Conservation (phyloP, 1,140 invertebrate genomes). For the Diorhabda elongata region DNA sequence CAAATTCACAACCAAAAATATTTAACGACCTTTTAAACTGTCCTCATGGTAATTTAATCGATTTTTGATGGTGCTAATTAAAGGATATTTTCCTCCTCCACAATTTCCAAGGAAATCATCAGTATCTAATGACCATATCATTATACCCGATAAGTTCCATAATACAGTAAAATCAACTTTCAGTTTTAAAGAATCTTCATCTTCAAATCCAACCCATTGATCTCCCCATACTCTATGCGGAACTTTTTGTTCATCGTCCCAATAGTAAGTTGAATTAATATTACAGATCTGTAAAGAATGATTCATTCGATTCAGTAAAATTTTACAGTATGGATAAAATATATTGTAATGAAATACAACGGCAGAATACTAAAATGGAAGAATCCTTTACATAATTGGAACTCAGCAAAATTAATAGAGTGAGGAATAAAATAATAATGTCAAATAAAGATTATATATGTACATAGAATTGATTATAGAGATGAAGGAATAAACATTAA, state of each 20-base stretch:
- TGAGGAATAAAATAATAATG: no score
- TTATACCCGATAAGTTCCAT: conserved; percentile 57
- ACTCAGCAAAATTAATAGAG: no score
- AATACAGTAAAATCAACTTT: conserved; percentile 51
- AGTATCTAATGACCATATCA: conserved; percentile 72
- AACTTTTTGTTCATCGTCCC: conserved; percentile 34
- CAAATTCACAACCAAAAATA: no score
- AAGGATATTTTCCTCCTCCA: conserved; percentile 53
- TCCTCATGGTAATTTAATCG: not conserved
- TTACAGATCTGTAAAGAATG: conserved; percentile 43
- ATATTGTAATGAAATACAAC: not conserved
- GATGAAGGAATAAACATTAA: no score
- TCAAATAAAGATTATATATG: no score
- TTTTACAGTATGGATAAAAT: not conserved
- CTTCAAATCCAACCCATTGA: conserved; percentile 47
- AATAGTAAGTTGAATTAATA: conserved; percentile 48
- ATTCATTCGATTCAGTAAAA: not conserved
- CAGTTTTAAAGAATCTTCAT: conserved; percentile 33
- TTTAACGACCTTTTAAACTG: no score
- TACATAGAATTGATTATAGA: no score
- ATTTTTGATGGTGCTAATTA: conserved; percentile 49
- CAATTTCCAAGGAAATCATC: conserved; percentile 66
- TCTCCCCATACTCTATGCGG: conserved; percentile 37
- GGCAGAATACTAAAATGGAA: not conserved
- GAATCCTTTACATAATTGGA: no score